Conservation (phyloP, 92 coral and sea anemone species). For the Ricordea florida region DNA sequence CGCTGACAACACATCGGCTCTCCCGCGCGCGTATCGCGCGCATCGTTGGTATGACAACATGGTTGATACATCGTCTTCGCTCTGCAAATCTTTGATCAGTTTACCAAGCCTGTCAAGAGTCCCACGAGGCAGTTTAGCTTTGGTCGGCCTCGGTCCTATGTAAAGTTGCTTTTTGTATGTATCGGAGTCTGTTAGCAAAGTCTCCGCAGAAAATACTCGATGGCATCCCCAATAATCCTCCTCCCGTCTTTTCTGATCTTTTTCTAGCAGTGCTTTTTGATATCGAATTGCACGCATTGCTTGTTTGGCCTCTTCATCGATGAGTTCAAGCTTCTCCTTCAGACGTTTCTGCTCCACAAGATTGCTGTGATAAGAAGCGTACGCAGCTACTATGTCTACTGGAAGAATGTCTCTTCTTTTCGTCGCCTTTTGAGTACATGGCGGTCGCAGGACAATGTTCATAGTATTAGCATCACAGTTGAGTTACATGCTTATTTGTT, state of each 20-base stretch:
- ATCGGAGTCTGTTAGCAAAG: slow-evolving; percentile 49
- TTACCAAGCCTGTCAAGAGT: slow-evolving; percentile 38
- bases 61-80: slow-evolving; percentile 28
- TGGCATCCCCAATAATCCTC: slow-evolving; percentile 52
- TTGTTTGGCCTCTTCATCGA: slow-evolving; percentile 46
- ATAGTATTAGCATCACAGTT: too few species aligned
- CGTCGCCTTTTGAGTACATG: not conserved
- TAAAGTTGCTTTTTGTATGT: slow-evolving; percentile 17
- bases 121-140: slow-evolving; percentile 49
- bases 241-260: slow-evolving; percentile 36
- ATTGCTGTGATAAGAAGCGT: slow-evolving; percentile 40
- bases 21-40: slow-evolving; percentile 6
- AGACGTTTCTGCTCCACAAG: slow-evolving; percentile 50
- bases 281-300: slow-evolving; percentile 14
- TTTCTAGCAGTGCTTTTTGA: slow-evolving; percentile 27
- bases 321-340: slow-evolving; percentile 6
- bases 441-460: slow-evolving; percentile 16
- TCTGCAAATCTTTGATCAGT: slow-evolving; percentile 28
- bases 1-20: too few species aligned
- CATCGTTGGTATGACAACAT: slow-evolving; percentile 1
- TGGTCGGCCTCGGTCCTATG: slow-evolving; percentile 60
- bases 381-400: slow-evolving; percentile 59
- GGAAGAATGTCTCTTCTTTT: slow-evolving; percentile 37
- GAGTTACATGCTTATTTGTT: too few species aligned
- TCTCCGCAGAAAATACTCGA: slow-evolving; percentile 64